A percentile compares a stretch with the other conserved stretches of the same genome.
phyloP scores from a whole-genome alignment of 2,113 vertebrate genomes.

The Numida meleagris region DNA sequence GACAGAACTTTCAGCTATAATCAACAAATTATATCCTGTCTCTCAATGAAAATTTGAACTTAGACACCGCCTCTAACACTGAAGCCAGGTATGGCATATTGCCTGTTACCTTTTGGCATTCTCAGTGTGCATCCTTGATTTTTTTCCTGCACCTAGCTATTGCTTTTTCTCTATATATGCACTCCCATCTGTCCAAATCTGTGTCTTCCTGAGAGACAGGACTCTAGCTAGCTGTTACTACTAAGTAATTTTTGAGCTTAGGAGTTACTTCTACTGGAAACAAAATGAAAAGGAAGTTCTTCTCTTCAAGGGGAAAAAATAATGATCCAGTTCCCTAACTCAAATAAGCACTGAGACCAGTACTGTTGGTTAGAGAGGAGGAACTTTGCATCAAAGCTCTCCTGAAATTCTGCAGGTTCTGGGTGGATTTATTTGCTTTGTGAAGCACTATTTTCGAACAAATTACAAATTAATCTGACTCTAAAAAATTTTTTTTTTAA shows the following conservation, averaged over 20 bases:
- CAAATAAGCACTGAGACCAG: neutral
- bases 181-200: neutral
- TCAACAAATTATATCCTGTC: neutral
- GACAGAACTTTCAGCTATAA: neutral
- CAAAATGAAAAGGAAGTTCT: neutral
- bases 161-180: conserved; percentile 62
- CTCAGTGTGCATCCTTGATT: conserved; percentile 42
- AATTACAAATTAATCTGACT: neutral
- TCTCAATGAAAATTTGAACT: neutral
- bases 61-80: neutral
- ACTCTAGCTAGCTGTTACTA: neutral
- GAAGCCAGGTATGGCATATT: neutral
- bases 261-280: neutral
- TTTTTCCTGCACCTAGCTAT: conserved; percentile 60
- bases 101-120: neutral
- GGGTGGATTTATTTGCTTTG: conserved; percentile 10
- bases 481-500: neutral
- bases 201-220: neutral
- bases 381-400: neutral
- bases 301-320: neutral
- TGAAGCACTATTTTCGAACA: neutral
- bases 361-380: neutral
- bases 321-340: neutral
- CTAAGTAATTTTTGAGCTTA: neutral
- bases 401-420: neutral